A percentile compares a stretch with the other conserved stretches of the same genome.
These are phyloP conservation scores for Hippoglossus hippoglossus DNA, from an alignment of 2,797 vertebrate genomes.

Conservation along the genomic window DNA sequence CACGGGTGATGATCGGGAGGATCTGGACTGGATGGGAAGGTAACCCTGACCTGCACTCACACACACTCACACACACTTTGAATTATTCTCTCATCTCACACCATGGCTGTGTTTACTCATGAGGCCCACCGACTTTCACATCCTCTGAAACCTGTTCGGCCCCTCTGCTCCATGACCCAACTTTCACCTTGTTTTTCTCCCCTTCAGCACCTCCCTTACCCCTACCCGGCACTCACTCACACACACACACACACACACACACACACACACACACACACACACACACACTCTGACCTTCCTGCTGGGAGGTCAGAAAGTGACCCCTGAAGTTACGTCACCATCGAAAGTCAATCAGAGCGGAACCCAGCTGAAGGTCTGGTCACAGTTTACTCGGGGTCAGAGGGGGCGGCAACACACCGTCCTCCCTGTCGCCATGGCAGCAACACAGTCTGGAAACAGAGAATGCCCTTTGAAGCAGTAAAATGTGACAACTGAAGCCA, in stretches of 20 bases:
- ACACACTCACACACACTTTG: conserved; percentile 6
- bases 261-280: conserved; percentile 8
- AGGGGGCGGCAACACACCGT: conserved; percentile 1
- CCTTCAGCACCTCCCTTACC: conserved; percentile 9
- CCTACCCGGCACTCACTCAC: conserved; percentile 5
- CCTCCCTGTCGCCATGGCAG: conserved; percentile 46
- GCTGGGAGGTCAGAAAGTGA: conserved; percentile 18
- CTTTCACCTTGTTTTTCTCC: conserved; percentile 42
- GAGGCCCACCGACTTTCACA: conserved; percentile 61
- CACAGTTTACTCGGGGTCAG: conserved; percentile 40
- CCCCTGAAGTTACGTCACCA: conserved; percentile 39
- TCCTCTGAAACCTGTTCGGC: conserved; percentile 58
- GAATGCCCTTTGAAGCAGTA: conserved; percentile 19
- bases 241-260: conserved; percentile 17
- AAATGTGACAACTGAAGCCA: conserved; percentile 27
- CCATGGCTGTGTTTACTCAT: conserved; percentile 60
- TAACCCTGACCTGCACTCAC: not conserved
- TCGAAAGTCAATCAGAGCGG: conserved; percentile 28
- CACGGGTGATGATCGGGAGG: not conserved
- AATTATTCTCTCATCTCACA: conserved; percentile 46
- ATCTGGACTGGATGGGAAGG: conserved; percentile 11
- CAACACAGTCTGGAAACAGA: conserved; percentile 46
- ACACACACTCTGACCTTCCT: conserved; percentile 11
- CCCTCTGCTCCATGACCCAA: conserved; percentile 44
- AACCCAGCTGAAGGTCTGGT: conserved; percentile 25